These are phyloP conservation scores for Phaenicophaeus curvirostris DNA, from an alignment of 2,797 vertebrate species.

Conservation along the genomic window DNA sequence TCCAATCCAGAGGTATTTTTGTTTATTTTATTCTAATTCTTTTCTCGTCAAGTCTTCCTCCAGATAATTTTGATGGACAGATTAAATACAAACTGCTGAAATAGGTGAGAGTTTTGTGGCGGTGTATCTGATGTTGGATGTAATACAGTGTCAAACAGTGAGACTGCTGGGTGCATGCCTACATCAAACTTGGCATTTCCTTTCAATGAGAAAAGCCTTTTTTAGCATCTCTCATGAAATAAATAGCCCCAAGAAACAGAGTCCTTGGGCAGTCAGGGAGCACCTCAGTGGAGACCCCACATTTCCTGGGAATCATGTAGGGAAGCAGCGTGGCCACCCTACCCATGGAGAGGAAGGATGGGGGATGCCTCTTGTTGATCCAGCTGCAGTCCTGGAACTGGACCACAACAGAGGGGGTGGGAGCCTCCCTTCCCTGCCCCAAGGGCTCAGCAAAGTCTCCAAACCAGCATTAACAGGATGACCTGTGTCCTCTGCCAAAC, in stretches of 20 bases:
- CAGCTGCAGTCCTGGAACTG: not conserved
- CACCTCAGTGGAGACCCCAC: fast-evolving
- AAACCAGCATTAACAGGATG: not conserved
- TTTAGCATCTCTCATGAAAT: not conserved
- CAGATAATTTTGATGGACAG: not conserved
- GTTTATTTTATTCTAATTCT: not conserved
- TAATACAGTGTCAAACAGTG: not conserved
- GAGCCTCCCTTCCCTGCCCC: not conserved
- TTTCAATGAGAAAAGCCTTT: not conserved
- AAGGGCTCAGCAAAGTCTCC: not conserved
- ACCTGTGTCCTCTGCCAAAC: not conserved
- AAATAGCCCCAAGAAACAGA: not conserved
- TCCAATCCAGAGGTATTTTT: not conserved
- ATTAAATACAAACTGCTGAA: not conserved
- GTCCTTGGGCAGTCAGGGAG: not conserved
- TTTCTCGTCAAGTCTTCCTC: not conserved
- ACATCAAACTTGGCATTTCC: fast-evolving
- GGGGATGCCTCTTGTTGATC: not conserved
- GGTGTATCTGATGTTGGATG: not conserved
- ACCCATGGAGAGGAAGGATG: fast-evolving
- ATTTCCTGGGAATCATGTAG: not conserved
- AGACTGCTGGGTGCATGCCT: not conserved
- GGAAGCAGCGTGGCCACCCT: not conserved
- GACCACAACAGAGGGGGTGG: fast-evolving
- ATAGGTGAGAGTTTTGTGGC: not conserved